A percentile compares a stretch with the other conserved stretches of the same genome.
These are phyloP conservation scores for Procambarus virginalis DNA, from an alignment of 1,140 invertebrate genomes.

Conservation along the genomic window DNA sequence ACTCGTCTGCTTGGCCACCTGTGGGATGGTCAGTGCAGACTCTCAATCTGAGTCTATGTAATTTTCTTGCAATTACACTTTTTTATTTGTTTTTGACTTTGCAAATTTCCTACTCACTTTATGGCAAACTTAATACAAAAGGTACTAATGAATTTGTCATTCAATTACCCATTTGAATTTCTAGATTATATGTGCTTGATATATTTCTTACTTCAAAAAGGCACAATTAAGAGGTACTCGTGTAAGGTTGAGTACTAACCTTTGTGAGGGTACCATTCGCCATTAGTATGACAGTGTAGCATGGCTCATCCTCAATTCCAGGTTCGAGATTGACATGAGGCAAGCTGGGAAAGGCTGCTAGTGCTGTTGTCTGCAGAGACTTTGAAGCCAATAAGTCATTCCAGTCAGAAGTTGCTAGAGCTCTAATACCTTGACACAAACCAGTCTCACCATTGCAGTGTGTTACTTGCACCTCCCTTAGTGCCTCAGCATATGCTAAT, in stretches of 20 bases:
- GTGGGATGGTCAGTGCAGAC: not conserved
- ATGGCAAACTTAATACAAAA: too few species aligned
- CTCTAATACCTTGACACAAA: not conserved
- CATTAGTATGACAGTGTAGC: constrained; percentile 35
- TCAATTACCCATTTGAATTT: too few species aligned
- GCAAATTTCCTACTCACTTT: too few species aligned
- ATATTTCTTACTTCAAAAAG: too few species aligned
- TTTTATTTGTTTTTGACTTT: too few species aligned
- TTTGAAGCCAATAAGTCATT: constrained; percentile 14
- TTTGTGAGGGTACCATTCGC: constrained; percentile 28
- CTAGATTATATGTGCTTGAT: too few species aligned
- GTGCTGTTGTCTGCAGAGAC: not conserved
- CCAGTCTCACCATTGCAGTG: not conserved
- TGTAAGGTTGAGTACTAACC: not conserved
- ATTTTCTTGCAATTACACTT: too few species aligned
- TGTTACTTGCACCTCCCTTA: constrained; percentile 23
- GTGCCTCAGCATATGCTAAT: constrained; percentile 29
- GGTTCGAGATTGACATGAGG: not conserved
- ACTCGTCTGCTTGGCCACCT: constrained; percentile 53
- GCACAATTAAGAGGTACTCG: too few species aligned
- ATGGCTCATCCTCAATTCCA: constrained; percentile 40
- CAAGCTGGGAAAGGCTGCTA: constrained; percentile 29
- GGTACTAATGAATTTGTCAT: too few species aligned
- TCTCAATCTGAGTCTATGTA: not conserved
- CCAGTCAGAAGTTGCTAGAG: constrained; percentile 15